Evolutionary conservation across 2,797 vertebrate species (phyloP), one percentile per base, ranked within the genome.

Genomic region (Brachymystax lenok): DNA sequence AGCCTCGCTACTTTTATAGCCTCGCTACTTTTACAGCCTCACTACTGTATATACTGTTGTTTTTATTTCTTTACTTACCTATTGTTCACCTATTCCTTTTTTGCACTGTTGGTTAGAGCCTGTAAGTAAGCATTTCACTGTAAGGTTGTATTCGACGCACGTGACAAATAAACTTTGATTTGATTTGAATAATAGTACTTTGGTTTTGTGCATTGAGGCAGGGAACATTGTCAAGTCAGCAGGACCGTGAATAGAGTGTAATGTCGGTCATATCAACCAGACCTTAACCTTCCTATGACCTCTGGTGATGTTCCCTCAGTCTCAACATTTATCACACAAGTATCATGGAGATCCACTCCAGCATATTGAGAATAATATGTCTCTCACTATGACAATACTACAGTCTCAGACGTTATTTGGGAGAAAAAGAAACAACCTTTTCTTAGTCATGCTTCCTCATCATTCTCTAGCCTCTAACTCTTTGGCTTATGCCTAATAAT

Each of bases 401-500:
- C 5, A 4, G 19, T 56, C 54, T n/a, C 19, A 56, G 54, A 56
- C 54, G 54, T 56, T 54, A 54, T 16, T 4, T 30, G 4, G 51
- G 51, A 3, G 16, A 2, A 51, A 51, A 16, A 16, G 17, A 52
- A 52, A 6, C 51, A 3, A 14, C 4, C 2, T 17, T 56, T n/a
- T 56, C 54, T 50, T 71, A 69, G 85, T 79, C 74, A 24, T 24
- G 24, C 24, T 24, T 24, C 24, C 24, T 24, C 24, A 24, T 24
- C 24, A 24, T 24, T 24, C 24, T 24, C 24, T 24, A 24, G 24
- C 24, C 24, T 24, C 24, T 24, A 24, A 24, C 24, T 24, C 24
- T 24, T 24, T 24, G 24, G 24, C 24, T 24, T 24, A 24, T 24
- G 24, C 24, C 24, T 24, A 24, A 24, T 24, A 24, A 24, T 24